Percentiles rank a stretch among this genome's conserved stretches.
phyloP scores from a whole-genome alignment of 2,113 vertebrate genomes.

The Salvelinus sp. region DNA sequence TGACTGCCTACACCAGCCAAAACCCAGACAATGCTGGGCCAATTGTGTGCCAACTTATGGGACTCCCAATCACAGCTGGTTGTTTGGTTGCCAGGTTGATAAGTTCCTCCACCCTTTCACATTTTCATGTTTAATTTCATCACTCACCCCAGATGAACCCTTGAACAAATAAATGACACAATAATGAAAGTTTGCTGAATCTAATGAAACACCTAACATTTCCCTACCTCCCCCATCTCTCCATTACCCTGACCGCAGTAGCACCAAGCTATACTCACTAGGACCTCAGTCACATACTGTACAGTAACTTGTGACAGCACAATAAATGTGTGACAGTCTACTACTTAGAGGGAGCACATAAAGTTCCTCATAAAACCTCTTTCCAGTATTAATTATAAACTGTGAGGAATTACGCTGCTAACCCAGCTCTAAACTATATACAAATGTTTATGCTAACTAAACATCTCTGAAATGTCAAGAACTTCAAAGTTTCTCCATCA shows the following conservation, averaged over 20 bases:
- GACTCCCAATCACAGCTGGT: too few relatives aligned
- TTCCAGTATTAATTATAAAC: slow-evolving; percentile 41
- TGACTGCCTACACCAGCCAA: too few relatives aligned
- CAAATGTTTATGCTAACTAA: slow-evolving; percentile 30
- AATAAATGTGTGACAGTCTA: too few relatives aligned
- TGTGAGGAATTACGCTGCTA: slow-evolving; percentile 18
- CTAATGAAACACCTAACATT: slow-evolving; percentile 58
- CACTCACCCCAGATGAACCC: background rate
- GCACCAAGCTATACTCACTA: background rate
- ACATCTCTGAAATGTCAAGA: slow-evolving; percentile 2
- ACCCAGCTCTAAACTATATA: slow-evolving; percentile 49
- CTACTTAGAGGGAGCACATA: background rate
- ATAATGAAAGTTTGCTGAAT: slow-evolving; percentile 31
- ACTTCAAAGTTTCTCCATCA: slow-evolving; percentile 35
- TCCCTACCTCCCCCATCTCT: slow-evolving; percentile 22
- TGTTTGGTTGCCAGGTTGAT: slow-evolving; percentile 1
- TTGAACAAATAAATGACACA: slow-evolving; percentile 31
- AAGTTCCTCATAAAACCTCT: slow-evolving; percentile 1
- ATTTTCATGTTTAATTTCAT: slow-evolving; percentile 22
- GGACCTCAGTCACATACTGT: too few relatives aligned
- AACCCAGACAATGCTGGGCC: too few relatives aligned
- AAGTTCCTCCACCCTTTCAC: background rate
- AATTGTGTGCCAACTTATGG: too few relatives aligned
- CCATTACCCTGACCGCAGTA: background rate
- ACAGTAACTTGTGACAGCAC: too few relatives aligned